Evolutionary conservation across 2,113 vertebrate species (phyloP), one percentile per base, ranked within the genome.

Genomic region (Chionis minor): DNA sequence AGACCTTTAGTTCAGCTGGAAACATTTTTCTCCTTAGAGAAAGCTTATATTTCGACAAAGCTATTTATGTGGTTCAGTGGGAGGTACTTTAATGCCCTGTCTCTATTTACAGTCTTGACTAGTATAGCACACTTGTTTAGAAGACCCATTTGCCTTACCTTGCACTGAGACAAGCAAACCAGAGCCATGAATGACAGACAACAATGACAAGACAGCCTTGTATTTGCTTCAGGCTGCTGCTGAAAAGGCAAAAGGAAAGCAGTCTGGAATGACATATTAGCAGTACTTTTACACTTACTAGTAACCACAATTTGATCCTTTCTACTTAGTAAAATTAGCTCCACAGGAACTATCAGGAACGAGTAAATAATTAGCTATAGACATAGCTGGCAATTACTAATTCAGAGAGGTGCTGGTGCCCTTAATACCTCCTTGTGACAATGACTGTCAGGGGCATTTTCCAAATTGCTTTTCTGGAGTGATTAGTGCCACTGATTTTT

Each of bases 51-150:
- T 93, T 94, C 10, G 14, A 81, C 82, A 56, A 92, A 93, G 47
- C 45, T 94, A 83, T 96, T 93, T 92, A 59, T 78, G 63, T 93
- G 33, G 32, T 95, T 78, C 94, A 79, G 86, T 86, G 65, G 90
- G 90, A 96, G 79, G 83, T 81, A 33, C 67, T 91, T 93, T 77
- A 84, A 61, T 78, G 65, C 52, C 62, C 56, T 84, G 23, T 79
- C 52, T 88, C 67, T 94, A 54, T 92, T 93, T 95, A 71, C 82
- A 71, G 40, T 69, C 72, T 86, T 83, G 38, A 93, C 65, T 91
- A 63, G 90, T 84, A 47, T 30, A 84, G 75, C 55, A 72, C 19
- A 12, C 23, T 91, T 81, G 30, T 94, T 93, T 94, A 61, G 83
- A 94, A 27, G 56, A 56, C 33, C 61, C 40, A 8, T 89, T 91